Percentiles rank a stretch among this genome's conserved stretches.
phyloP scores from a whole-genome alignment of 2,797 vertebrate species.

The Lepilemur ruficaudatus region DNA sequence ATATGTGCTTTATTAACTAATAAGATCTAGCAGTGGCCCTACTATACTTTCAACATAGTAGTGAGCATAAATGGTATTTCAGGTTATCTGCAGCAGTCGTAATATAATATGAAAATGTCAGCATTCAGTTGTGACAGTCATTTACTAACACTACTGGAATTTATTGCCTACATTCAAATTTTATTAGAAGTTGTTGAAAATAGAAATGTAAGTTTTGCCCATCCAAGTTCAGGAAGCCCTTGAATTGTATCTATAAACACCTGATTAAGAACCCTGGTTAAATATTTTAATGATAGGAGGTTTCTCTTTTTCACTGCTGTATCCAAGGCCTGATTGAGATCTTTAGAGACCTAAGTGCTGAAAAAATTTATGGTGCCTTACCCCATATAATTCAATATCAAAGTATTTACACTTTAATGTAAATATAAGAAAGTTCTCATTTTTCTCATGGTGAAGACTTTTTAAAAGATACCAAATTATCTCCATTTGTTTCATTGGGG shows the following conservation, averaged over 20 bases:
- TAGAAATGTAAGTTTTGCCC: background rate
- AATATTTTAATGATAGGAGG: background rate
- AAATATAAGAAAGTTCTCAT: background rate
- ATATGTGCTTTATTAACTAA: background rate
- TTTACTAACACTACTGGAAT: background rate
- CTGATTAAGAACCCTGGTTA: background rate
- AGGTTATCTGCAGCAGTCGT: background rate
- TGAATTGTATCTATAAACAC: background rate
- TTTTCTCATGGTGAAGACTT: background rate
- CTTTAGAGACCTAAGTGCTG: background rate
- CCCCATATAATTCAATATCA: background rate
- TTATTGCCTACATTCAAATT: conserved; percentile 2
- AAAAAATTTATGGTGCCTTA: background rate
- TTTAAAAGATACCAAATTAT: background rate
- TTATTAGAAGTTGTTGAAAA: conserved; percentile 20
- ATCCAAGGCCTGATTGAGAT: background rate
- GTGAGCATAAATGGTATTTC: background rate
- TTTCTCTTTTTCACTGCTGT: background rate
- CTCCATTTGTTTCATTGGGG: background rate
- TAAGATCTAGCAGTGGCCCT: background rate
- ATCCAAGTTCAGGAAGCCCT: background rate
- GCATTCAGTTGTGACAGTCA: background rate
- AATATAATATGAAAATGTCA: background rate
- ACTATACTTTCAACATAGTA: background rate
- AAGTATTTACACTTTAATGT: background rate